Percentiles rank a stretch among this genome's conserved stretches.
These are phyloP conservation scores for Caenorhabditis imperialis DNA, from an alignment of 2,888 invertebrate genomes.

Conservation along the genomic window DNA sequence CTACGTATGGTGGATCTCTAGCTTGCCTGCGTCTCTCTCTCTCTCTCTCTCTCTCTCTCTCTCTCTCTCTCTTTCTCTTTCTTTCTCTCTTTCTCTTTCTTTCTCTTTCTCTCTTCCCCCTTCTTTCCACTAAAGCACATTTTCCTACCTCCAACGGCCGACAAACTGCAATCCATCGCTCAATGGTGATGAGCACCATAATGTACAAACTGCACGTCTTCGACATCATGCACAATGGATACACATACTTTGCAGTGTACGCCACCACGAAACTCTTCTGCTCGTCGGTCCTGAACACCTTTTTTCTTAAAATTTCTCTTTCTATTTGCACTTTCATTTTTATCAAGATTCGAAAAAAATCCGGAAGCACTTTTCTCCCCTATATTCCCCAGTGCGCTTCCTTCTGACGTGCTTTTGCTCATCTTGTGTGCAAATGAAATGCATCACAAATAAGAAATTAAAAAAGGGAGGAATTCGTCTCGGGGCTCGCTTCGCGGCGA, in stretches of 20 bases:
- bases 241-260: constrained; percentile 35
- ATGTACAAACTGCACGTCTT: constrained; percentile 51
- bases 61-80: too few relatives aligned
- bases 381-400: neutral
- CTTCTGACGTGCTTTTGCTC: constrained; percentile 36
- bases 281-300: constrained; percentile 35
- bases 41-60: too few relatives aligned
- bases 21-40: too few relatives aligned
- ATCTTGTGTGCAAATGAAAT: constrained; percentile 48
- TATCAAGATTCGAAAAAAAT: neutral
- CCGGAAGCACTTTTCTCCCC: constrained; percentile 14
- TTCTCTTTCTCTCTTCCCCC: too few relatives aligned
- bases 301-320: neutral
- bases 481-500: constrained; percentile 11
- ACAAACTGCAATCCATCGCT: constrained; percentile 57
- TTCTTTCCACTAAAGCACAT: too few relatives aligned
- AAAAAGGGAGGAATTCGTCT: too few relatives aligned
- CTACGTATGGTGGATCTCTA: too few relatives aligned
- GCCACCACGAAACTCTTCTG: constrained; percentile 39
- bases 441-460: too few relatives aligned
- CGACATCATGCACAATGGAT: constrained; percentile 55
- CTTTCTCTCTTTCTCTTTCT: too few relatives aligned
- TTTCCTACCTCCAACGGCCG: constrained; percentile 42
- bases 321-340: neutral
- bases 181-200: constrained; percentile 53